Conservation (phyloP, 2,797 vertebrate genomes). For the Carapus acus region DNA sequence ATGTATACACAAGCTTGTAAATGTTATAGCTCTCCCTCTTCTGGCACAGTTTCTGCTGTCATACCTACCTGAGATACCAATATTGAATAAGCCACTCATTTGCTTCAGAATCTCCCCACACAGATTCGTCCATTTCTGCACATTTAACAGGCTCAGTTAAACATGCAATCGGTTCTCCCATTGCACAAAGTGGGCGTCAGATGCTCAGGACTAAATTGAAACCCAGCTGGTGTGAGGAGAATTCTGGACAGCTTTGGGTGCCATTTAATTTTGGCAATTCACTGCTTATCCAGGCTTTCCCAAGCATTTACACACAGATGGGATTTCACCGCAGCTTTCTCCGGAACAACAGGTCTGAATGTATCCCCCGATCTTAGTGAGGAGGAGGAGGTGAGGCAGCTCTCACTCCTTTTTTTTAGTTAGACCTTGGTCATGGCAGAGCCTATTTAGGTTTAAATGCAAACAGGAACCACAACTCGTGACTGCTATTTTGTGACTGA, state of each 20-base stretch:
- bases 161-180: background rate
- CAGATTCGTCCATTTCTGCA: conserved; percentile 7
- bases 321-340: conserved; percentile 22
- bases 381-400: conserved; percentile 14
- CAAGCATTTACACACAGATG: conserved; percentile 6
- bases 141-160: conserved; percentile 9
- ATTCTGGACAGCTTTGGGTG: conserved; percentile 7
- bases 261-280: conserved; percentile 26
- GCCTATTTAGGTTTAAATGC: conserved; percentile 24
- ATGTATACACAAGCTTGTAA: conserved; percentile 24
- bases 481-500: conserved; percentile 31
- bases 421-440: conserved; percentile 19
- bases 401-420: conserved; percentile 23
- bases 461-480: conserved; percentile 27
- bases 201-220: background rate
- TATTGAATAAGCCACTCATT: conserved; percentile 26
- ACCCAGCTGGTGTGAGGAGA: background rate
- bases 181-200: background rate
- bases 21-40: conserved; percentile 23
- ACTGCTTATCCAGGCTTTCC: conserved; percentile 22
- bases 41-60: too few species aligned
- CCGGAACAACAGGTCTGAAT: conserved; percentile 35
- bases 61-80: conserved; percentile 22
- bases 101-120: conserved; percentile 6
- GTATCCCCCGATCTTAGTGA: conserved; percentile 19